Evolutionary conservation across 2,797 vertebrate genomes (phyloP), one percentile per base, ranked within the genome.

Genomic region (Psittacula echo): DNA sequence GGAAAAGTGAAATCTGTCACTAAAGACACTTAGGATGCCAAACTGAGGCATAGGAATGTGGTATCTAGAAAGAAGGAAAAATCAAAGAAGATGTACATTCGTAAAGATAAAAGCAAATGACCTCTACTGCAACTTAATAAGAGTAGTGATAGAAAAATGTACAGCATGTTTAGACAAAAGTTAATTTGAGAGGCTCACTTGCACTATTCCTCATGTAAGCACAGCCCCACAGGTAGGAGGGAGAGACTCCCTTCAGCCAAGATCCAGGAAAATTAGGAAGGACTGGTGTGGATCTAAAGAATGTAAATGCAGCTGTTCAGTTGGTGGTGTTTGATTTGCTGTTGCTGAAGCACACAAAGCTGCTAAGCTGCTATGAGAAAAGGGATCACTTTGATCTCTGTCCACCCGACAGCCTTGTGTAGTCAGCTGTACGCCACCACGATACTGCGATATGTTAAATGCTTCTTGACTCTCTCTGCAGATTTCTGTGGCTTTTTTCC

Each of bases 1-100:
- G 53, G 70, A 75, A 68, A 90, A 95, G 41, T 67, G 70, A 90
- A 86, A 93, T 78, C 39, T 88, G 80, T 72, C 53, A 58, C 47
- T 70, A 70, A 90, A 67, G 39, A 51, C 53, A 13, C 18, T 74
- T 20, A 72, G 50, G 66, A 80, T 85, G 30, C 41, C 39, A 83
- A 65, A 58, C 39, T 37, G 24, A 51, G 44, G 8, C 80, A 53
- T 24, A 70, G 47, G 47, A 80, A 78, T 61, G n/a, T 32, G 30
- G 21, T 70, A 70, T 30, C 29, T 78, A 58, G 32, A 73, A 94
- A 80, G 37, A 37, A 85, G 24, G 42, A 61, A 75, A 81, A 86
- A 83, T 75, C 47, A 78, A 85, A 29, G 37, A 50, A 91, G 50
- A 11, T 51, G 16, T 34, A 41, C 24, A 9, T 73, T 85, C 50